Base-by-base conservation (phyloP, 2,797 vertebrate species). In the Chiroxiphia lanceolata region DNA sequence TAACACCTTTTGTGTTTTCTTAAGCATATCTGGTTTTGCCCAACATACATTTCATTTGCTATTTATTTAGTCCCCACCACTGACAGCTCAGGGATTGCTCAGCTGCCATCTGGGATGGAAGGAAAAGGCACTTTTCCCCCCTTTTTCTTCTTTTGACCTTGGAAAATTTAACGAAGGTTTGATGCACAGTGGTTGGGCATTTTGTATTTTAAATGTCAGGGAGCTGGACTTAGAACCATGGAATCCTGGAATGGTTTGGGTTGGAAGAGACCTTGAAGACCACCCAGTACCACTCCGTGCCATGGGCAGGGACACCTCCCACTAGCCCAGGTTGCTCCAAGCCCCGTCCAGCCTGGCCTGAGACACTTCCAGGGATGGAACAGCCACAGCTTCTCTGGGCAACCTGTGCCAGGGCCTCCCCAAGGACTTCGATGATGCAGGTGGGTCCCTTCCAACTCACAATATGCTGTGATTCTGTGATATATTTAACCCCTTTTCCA, bases 21-120 rank as follows among this genome's bases (percentile, higher is more conserved):
- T 50, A 33, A 64, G 68, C 71, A 11, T 67, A 42, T 77, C 94
- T 95, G 92, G 51, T 31, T 94, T 87, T 89, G 90, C 78, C 96
- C 75, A 76, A 38, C 2, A 38, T 68, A 53, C 71, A 15, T 94
- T 95, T 92, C 40, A n/a, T 87, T 87, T 77, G 83, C 75, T 91
- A 0, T 83, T 94, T 83, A 36, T 74, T 93, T 44, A 84, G 67
- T 75, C 88, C 60, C 57, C 4, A 3, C 68, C 83, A 26, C 88
- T 83, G 91, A 78, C 90, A 95, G 85, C 85, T 40, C 64, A 56
- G 56, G 72, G 77, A 31, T 88, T 63, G 85, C 88, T 90, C 16
- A 88, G 27, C 44, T 59, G 3, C 94, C 94, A 81, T 75, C 77
- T 95, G 95, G 80, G 67, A 26, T 54, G 51, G 16, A 23, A 69